Evolutionary conservation across 1,140 invertebrate species (phyloP), one percentile per base, ranked within the genome.

Genomic region (Zophobas atratus): DNA sequence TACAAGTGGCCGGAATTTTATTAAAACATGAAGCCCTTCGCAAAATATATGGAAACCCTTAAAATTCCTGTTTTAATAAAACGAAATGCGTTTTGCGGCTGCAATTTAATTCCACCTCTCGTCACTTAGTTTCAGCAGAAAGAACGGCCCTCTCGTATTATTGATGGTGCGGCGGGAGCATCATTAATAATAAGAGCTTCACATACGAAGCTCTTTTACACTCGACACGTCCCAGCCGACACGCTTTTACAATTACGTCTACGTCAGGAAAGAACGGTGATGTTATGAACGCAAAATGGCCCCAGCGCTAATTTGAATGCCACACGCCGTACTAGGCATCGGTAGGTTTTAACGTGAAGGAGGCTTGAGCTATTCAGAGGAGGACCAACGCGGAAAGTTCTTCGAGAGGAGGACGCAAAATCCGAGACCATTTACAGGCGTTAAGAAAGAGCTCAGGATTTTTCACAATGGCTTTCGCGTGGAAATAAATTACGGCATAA

Each of bases 121-220:
- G 57, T 76, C 60, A 76, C 75, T 76, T 76, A 67, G 75, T 67
- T 70, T 51, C 60, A 43, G 36, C 46, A 53, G 75, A 51, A 76
- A 76, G 75, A 75, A 75, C 53, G 73, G 55, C 60, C 71, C 55
- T 75, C 67, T 55, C 75, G 55, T 70, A 76, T 76, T 76, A 76
- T 76, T 76, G 75, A 76, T 53, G 75, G 38, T 63, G 75, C 51
- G 49, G 63, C 49, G 33, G 75, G 75, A 76, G 75, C 63, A 70
- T 76, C 75, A 70, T 76, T 76, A 76, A 76, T 76, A 76, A 76
- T 76, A 76, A 51, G 75, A 76, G 49, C 75, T 55, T 67, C 75
- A 76, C 60, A 76, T 70, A 70, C 75, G 51, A 76, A 55, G 71
- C 49, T 73, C 71, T 73, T 73, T 53, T 73, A 34, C 51, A 53